Conservation (phyloP, 2,797 vertebrate genomes). For the Muscicapa striata region DNA sequence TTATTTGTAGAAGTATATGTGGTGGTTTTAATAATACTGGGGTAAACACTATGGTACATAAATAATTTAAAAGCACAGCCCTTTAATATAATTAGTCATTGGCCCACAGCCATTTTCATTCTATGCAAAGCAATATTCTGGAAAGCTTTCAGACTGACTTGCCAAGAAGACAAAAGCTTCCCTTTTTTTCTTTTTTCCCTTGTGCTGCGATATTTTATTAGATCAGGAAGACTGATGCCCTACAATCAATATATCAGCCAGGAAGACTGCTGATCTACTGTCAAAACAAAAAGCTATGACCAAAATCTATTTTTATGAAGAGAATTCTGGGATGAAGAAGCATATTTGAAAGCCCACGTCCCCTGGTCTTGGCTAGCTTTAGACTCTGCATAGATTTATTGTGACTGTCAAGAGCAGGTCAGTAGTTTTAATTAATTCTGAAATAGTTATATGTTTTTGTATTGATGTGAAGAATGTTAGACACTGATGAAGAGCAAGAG, state of each 20-base stretch:
- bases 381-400: not conserved
- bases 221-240: constrained; percentile 55
- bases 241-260: constrained; percentile 69
- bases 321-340: not conserved
- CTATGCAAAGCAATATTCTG: constrained; percentile 40
- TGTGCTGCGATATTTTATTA: constrained; percentile 64
- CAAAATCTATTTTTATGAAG: constrained; percentile 37
- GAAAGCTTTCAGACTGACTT: constrained; percentile 42
- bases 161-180: constrained; percentile 60
- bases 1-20: constrained; percentile 42
- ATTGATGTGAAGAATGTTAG: not conserved
- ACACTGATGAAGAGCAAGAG: not conserved
- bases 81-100: constrained; percentile 55
- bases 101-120: constrained; percentile 51
- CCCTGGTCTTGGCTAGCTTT: not conserved
- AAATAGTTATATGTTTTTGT: not conserved
- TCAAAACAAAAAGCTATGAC: constrained; percentile 66
- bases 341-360: not conserved
- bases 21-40: constrained; percentile 35
- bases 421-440: constrained; percentile 12
- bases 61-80: constrained; percentile 56
- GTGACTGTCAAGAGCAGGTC: not conserved
- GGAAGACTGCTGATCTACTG: constrained; percentile 64
- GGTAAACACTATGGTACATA: constrained; percentile 35
- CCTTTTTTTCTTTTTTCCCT: not conserved